These are phyloP conservation scores for Exephanes ischioxanthus DNA, from an alignment of 2,888 invertebrate species.

Conservation along the genomic window DNA sequence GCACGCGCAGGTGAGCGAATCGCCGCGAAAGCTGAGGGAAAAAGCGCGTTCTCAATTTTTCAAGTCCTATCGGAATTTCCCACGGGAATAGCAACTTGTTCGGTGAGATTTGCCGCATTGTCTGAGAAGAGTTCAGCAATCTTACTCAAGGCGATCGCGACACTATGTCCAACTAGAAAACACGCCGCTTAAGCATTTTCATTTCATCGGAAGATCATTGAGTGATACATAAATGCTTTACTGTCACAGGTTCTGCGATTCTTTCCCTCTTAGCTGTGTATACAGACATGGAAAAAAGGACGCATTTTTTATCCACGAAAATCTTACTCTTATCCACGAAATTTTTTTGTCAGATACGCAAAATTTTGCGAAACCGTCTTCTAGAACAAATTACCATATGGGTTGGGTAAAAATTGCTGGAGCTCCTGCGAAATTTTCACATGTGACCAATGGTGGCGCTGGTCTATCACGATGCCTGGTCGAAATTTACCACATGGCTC, in stretches of 20 bases:
- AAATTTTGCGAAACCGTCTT: no score
- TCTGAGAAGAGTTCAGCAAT: constrained; percentile 53
- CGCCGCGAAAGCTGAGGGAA: constrained; percentile 28
- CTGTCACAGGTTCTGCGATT: neutral
- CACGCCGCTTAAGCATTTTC: neutral
- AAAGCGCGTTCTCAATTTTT: constrained; percentile 64
- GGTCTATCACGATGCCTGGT: no score
- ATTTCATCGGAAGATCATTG: constrained; percentile 29
- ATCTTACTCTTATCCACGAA: no score
- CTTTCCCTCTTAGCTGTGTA: no score
- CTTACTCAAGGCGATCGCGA: constrained; percentile 18
- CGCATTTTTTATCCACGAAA: no score
- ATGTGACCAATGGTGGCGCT: no score
- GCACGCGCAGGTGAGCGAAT: constrained; percentile 19
- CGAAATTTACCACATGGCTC: no score
- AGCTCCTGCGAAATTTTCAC: no score
- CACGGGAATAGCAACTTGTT: constrained; percentile 45
- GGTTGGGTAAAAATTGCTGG: no score
- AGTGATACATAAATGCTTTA: constrained; percentile 12
- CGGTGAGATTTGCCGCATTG: constrained; percentile 36
- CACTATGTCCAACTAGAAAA: constrained; percentile 25
- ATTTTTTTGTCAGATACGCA: no score
- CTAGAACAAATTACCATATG: no score
- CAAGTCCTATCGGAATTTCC: constrained; percentile 64
- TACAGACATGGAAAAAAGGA: no score